Base-by-base conservation (phyloP, 2,888 invertebrate species). In the Frankliniella intonsa region DNA sequence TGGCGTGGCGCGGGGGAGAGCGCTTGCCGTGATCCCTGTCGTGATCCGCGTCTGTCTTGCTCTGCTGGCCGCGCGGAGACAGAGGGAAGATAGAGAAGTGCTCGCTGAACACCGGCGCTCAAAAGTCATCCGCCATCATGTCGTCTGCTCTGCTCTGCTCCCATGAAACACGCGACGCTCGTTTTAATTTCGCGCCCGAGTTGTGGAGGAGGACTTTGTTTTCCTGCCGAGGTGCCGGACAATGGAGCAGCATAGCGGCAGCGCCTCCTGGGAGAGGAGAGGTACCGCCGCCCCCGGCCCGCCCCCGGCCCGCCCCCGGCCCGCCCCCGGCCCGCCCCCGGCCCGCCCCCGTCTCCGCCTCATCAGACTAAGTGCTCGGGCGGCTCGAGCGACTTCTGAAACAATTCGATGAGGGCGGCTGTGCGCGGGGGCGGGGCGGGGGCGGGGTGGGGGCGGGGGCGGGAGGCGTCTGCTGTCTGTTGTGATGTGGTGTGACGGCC, bases 401-500 rank as follows among this genome's bases (percentile, higher is more conserved):
- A 76, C 69, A 76, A 76, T 76, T 76, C 69, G 69, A 76, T 76
- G 69, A 76, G 69, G 69, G 69, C 25, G 69, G 38, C 38, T 38
- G 38, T 38, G 38, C 38, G 38, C 12, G 10, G 69, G 25, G 25
- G 7, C 69, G 69, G 17, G 17, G 62, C 62, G 55, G 62, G 62
- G 11, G 62, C 62, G 62, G 62, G 12, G 62, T 3, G 55, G 55
- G 38, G 55, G 55, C 55, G 55, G 12, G 55, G 55, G 17, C 55
- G 55, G 55, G 62, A 11, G 38, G 2, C 38, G 38, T 38, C 38
- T 38, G 38, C 55, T 19, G 55, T 19, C 55, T 55, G 55, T 55
- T 55, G 11, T 76, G 69, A 76, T 76, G 69, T 12, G 25, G 11
- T 25, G 69, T 25, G 69, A 76, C 22, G 12, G 69, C 8, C 69